A percentile compares a stretch with the other conserved stretches of the same genome.
Conservation (phyloP, 2,797 vertebrate genomes). For the Rhinophrynus dorsalis region DNA sequence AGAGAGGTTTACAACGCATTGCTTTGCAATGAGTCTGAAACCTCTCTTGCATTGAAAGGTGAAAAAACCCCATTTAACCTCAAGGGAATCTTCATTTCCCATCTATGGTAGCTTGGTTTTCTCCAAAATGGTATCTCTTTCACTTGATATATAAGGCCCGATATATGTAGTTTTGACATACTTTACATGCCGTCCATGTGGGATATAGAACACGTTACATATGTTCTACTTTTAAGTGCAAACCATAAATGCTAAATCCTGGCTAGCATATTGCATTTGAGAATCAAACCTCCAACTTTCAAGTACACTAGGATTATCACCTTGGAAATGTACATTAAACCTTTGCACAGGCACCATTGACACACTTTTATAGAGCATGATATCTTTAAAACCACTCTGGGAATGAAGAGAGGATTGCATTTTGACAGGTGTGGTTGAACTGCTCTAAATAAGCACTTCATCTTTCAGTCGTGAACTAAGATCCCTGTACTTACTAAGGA, state of each 20-base stretch:
- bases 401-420: constrained; percentile 50
- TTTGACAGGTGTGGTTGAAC: constrained; percentile 50
- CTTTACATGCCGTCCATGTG: background rate
- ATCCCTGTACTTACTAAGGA: constrained; percentile 55
- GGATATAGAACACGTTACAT: background rate
- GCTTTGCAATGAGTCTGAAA: too few relatives aligned
- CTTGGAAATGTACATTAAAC: constrained; percentile 40
- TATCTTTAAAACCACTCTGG: constrained; percentile 53
- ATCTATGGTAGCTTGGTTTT: too few relatives aligned
- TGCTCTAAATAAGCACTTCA: constrained; percentile 53
- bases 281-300: constrained; percentile 56
- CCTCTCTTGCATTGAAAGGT: too few relatives aligned
- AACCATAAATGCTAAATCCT: constrained; percentile 46
- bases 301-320: constrained; percentile 62
- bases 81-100: too few relatives aligned
- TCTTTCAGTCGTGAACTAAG: constrained; percentile 59
- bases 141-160: too few relatives aligned
- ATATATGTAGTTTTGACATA: too few relatives aligned
- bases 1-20: too few relatives aligned
- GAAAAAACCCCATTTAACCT: too few relatives aligned
- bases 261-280: constrained; percentile 49
- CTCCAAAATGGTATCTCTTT: too few relatives aligned
- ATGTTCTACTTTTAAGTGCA: constrained; percentile 22
- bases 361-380: constrained; percentile 49
- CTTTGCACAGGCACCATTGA: constrained; percentile 49